These are phyloP conservation scores for Bhutanitis thaidina DNA, from an alignment of 2,888 invertebrate species.

Conservation along the genomic window DNA sequence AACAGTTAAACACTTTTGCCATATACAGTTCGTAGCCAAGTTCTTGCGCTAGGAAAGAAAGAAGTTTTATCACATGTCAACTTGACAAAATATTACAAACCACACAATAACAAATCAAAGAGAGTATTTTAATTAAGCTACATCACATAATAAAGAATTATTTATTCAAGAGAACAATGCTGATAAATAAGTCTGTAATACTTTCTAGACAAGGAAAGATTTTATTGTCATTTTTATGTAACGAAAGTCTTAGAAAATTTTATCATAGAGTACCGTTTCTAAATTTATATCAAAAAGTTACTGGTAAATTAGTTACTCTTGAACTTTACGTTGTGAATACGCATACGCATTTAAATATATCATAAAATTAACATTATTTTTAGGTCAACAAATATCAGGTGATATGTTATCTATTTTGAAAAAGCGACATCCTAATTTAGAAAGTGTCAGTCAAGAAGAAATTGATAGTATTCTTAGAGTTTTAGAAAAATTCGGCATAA, in stretches of 20 bases:
- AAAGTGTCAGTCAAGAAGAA: conserved; percentile 44
- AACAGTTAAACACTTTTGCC: too few relatives aligned
- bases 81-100: too few relatives aligned
- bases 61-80: too few relatives aligned
- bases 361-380: conserved; percentile 10
- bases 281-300: conserved; percentile 53
- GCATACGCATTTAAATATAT: background rate
- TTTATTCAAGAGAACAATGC: conserved; percentile 1
- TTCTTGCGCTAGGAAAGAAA: too few relatives aligned
- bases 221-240: conserved; percentile 1
- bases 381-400: conserved; percentile 47
- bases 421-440: conserved; percentile 56
- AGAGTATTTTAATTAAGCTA: too few relatives aligned
- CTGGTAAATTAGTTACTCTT: conserved; percentile 38
- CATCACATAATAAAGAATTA: background rate
- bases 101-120: too few relatives aligned
- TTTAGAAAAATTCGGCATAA: conserved; percentile 64
- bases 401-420: conserved; percentile 38
- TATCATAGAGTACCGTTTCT: conserved; percentile 47
- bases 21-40: too few relatives aligned
- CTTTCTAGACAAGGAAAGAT: background rate
- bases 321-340: background rate
- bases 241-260: conserved; percentile 23
- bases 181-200: conserved; percentile 1
- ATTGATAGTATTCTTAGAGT: conserved; percentile 54